phyloP scores from a whole-genome alignment of 2,888 invertebrate genomes.

The Anthophora plumipes region DNA sequence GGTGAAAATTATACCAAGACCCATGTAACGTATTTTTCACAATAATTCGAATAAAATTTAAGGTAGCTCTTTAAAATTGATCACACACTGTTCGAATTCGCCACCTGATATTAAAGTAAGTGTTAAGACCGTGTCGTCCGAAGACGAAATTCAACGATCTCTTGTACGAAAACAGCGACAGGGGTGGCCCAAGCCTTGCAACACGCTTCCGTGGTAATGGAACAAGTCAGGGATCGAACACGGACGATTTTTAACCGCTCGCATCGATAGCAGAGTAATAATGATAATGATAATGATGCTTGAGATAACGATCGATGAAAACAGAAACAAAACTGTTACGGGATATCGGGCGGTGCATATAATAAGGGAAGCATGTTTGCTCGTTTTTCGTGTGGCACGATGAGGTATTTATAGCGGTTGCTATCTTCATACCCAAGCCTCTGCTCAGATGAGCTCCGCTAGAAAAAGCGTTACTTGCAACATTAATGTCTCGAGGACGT shows the following conservation, averaged over 20 bases:
- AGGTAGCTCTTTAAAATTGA: too few relatives aligned
- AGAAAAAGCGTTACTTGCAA: constrained; percentile 32
- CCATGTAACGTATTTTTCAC: too few relatives aligned
- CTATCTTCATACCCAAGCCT: not conserved
- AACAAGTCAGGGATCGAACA: constrained; percentile 21
- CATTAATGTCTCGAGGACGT: constrained; percentile 18
- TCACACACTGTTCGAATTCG: too few relatives aligned
- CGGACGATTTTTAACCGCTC: constrained; percentile 16
- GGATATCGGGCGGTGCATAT: constrained; percentile 25
- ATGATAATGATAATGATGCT: constrained; percentile 48
- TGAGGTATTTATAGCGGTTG: constrained; percentile 40
- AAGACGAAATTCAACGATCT: not conserved
- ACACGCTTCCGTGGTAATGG: constrained; percentile 41
- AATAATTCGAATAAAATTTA: too few relatives aligned
- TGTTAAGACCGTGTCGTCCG: not conserved
- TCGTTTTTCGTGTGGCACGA: constrained; percentile 33
- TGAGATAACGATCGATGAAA: constrained; percentile 47
- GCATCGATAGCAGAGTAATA: constrained; percentile 40
- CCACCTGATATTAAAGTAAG: not conserved
- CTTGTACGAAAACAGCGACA: not conserved
- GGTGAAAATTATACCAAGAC: too few relatives aligned
- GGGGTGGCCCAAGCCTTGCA: constrained; percentile 12
- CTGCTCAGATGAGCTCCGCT: constrained; percentile 1
- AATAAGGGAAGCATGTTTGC: constrained; percentile 41
- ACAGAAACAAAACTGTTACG: constrained; percentile 40